Evolutionary conservation across 1,140 invertebrate genomes (phyloP).

Genomic region (Orussus abietinus): DNA sequence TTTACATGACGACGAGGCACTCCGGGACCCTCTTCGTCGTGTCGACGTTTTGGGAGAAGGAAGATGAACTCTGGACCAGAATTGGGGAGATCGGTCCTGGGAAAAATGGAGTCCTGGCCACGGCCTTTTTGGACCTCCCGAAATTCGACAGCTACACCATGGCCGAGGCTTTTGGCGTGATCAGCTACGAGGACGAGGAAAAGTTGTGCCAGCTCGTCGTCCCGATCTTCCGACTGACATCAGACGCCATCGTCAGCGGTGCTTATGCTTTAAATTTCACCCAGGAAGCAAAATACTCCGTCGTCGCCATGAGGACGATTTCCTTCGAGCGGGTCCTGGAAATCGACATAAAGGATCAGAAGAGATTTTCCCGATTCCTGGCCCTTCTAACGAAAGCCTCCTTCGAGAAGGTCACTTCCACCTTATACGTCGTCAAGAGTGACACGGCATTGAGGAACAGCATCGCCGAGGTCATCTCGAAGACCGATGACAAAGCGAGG

Average conservation of each 20-base stretch:
- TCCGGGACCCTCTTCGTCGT: constrained; percentile 21
- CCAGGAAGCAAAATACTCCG: not conserved
- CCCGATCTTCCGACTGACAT: constrained; percentile 21
- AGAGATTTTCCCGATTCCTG: constrained; percentile 18
- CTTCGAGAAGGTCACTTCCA: constrained; percentile 24
- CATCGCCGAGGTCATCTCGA: constrained; percentile 32
- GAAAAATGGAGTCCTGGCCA: constrained; percentile 24
- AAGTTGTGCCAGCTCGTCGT: constrained; percentile 33
- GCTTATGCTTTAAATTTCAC: constrained; percentile 22
- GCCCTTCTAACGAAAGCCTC: constrained; percentile 25
- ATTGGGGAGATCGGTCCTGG: constrained; percentile 20
- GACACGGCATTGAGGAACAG: constrained; percentile 26
- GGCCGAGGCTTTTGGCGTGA: constrained; percentile 28
- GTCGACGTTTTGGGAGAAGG: constrained; percentile 33
- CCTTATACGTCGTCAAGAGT: constrained; percentile 25
- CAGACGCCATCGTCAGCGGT: constrained; percentile 23
- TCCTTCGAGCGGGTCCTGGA: constrained; percentile 31
- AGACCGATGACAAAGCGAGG: constrained; percentile 9
- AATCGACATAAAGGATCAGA: too few species aligned
- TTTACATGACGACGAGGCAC: constrained; percentile 28
- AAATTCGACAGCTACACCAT: constrained; percentile 22
- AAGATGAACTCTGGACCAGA: constrained; percentile 22
- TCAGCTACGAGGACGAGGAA: constrained; percentile 34
- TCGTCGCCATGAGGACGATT: constrained; percentile 36
- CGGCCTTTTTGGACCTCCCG: constrained; percentile 35